A percentile compares a stretch with the other conserved stretches of the same genome.
phyloP scores from a whole-genome alignment of 2,113 vertebrate genomes.

The Rynchops niger region DNA sequence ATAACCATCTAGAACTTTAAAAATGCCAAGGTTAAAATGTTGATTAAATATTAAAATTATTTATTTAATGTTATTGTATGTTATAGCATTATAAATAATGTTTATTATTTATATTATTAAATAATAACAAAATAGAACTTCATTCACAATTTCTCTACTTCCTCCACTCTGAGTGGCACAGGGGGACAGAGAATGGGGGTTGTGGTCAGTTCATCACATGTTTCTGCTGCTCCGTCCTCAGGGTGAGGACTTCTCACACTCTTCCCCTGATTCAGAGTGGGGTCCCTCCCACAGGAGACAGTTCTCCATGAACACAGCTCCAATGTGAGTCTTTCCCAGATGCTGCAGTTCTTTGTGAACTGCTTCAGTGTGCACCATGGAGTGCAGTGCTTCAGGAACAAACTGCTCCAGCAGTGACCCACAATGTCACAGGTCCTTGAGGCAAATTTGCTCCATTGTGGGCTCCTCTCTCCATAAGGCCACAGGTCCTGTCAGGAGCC shows the following conservation, averaged over 20 bases:
- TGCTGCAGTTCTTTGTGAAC: neutral
- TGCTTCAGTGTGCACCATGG: neutral
- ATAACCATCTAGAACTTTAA: neutral
- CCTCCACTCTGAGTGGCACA: no score
- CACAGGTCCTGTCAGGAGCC: neutral
- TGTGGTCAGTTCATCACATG: neutral
- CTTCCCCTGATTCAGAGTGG: no score
- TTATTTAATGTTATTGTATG: neutral
- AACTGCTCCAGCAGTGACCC: neutral
- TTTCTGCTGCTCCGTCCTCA: neutral
- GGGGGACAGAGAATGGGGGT: neutral
- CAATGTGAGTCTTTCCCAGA: neutral
- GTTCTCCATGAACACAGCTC: neutral
- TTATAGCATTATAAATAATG: neutral
- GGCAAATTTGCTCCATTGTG: neutral
- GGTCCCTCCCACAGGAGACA: neutral
- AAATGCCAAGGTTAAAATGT: neutral
- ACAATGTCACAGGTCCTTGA: neutral
- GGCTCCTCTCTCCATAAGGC: neutral
- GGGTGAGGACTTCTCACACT: neutral
- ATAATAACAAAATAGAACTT: neutral
- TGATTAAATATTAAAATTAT: neutral
- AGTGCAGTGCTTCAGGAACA: neutral
- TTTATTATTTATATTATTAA: neutral
- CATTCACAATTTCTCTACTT: neutral